Conservation (phyloP, 2,113 vertebrate genomes). For the Hoplias malabaricus region DNA sequence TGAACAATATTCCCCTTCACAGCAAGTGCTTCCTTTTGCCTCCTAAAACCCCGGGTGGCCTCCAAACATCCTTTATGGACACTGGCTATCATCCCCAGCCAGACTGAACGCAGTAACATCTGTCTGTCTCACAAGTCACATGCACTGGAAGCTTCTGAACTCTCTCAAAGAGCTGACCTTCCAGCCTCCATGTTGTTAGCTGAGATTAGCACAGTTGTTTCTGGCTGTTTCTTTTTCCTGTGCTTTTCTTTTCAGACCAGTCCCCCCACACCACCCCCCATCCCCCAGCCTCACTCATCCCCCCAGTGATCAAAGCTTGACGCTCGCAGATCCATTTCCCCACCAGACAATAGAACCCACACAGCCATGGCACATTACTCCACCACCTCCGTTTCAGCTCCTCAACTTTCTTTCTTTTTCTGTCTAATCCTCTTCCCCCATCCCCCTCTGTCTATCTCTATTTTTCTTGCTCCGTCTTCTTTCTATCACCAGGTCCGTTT, state of each 20-base stretch:
- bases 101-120: background rate
- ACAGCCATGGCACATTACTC: constrained; percentile 58
- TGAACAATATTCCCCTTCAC: background rate
- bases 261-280: background rate
- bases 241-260: background rate
- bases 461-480: constrained; percentile 62
- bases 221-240: background rate
- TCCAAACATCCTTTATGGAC: background rate
- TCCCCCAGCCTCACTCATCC: constrained; percentile 37
- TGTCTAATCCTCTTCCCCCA: constrained; percentile 9
- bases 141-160: background rate
- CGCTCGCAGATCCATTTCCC: constrained; percentile 74
- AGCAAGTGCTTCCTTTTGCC: background rate
- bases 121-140: background rate
- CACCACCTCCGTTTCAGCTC: background rate
- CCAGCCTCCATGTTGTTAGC: background rate
- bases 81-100: background rate
- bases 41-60: background rate
- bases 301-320: constrained; percentile 74
- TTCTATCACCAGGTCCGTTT: no score
- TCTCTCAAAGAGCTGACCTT: no score
- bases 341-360: constrained; percentile 75
- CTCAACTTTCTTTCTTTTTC: constrained; percentile 63
- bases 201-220: background rate
- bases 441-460: constrained; percentile 49